Evolutionary conservation across 1,140 invertebrate species (phyloP), one percentile per base, ranked within the genome.

Genomic region (Vanessa atalanta): DNA sequence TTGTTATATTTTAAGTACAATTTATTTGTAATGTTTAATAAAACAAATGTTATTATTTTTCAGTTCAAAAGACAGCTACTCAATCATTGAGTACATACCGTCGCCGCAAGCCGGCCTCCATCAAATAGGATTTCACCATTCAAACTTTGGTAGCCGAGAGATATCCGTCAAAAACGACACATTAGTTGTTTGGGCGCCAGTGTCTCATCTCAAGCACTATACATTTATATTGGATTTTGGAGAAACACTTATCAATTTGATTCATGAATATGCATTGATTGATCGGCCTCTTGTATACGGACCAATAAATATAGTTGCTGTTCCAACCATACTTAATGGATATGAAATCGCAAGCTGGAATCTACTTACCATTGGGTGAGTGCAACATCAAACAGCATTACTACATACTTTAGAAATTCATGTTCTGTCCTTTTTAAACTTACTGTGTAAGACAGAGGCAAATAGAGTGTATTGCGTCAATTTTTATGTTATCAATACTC

Each of bases 311-410:
- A 74, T 92, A 57, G 83, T 90, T 1, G 80, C 88, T 2, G 83
- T 90, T 4, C 90, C 90, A 16, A 75, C 70, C 23, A 79, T 82
- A 16, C 51, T 89, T 26, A 79, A 86, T 79, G 85, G 87, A 26
- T 92, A 89, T 75, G 90, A 92, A 70, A 82, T 87, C 66, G 83
- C 79, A 9, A 90, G 88, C 73, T 92, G 88, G 88, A 89, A 88
- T 81, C 79, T 89, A 37, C 73, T 90, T n/a, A 92, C 90, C 8
- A 89, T 85, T 76, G 82, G 87, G 89, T 91, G 74, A 86, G 85
- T 76, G 31, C 26, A 61, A 14, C 60, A 67, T 63, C 53, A 65
- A 47, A 65, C 53, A 65, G 48, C 47, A n/a, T 72, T 57, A 26
- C 14, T 43, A 69, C 9, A 43, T 9, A 9, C 8, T 43, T 43